Conservation (phyloP, 2,888 invertebrate species). For the Caenorhabditis uteleia region DNA sequence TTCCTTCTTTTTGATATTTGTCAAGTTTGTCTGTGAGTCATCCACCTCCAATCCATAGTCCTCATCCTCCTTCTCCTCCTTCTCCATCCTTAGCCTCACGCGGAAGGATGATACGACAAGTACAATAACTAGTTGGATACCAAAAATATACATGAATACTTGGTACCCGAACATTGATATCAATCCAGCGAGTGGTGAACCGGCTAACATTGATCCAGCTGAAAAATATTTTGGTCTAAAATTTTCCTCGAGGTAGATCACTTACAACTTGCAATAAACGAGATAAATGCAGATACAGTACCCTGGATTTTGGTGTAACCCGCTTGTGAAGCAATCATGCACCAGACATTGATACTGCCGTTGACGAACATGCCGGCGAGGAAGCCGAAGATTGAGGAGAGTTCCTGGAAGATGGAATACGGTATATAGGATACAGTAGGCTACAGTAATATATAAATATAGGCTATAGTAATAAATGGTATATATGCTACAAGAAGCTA, state of each 20-base stretch:
- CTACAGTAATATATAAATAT: no score
- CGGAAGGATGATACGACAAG: constrained; percentile 34
- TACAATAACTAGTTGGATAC: constrained; percentile 30
- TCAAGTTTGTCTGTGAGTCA: constrained; percentile 21
- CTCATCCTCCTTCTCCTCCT: constrained; percentile 16
- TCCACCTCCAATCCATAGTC: constrained; percentile 19
- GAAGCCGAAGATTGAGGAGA: constrained; percentile 38
- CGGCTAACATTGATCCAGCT: constrained; percentile 56
- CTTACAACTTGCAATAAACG: constrained; percentile 53
- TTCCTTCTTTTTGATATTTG: constrained; percentile 18
- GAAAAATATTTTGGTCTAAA: constrained; percentile 16
- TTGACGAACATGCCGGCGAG: constrained; percentile 47
- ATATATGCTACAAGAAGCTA: no score
- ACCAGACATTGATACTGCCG: constrained; percentile 48
- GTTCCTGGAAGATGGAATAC: constrained; percentile 26
- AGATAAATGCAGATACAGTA: constrained; percentile 47
- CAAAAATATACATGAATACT: constrained; percentile 43
- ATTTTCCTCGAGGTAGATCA: background rate
- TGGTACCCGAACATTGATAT: constrained; percentile 39
- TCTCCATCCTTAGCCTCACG: constrained; percentile 33
- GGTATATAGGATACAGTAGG: no score
- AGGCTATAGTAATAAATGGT: no score
- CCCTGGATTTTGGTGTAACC: constrained; percentile 40
- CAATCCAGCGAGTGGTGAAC: constrained; percentile 45
- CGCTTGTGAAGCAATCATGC: constrained; percentile 44